phyloP scores from a whole-genome alignment of 2,797 vertebrate genomes.

The Rhinichthys osculus region DNA sequence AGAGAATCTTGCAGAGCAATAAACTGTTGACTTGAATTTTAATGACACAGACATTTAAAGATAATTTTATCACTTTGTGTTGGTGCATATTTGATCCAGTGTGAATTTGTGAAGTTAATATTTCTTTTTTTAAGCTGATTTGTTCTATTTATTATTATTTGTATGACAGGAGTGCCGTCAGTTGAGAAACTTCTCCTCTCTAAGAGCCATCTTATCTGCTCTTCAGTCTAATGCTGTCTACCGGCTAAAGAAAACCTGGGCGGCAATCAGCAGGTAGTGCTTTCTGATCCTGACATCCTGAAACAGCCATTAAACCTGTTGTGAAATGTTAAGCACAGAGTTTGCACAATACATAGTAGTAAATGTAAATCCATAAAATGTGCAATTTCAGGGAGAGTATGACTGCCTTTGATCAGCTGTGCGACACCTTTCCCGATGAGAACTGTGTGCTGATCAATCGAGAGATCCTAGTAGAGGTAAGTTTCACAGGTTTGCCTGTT shows the following conservation, averaged over 20 bases:
- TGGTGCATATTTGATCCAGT: not conserved
- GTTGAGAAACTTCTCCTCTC: constrained; percentile 88
- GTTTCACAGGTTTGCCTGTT: not conserved
- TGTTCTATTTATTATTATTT: not conserved
- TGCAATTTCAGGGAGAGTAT: constrained; percentile 79
- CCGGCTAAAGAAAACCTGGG: constrained; percentile 89
- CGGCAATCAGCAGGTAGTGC: constrained; percentile 76
- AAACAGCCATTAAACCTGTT: not conserved
- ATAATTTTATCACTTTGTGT: not conserved
- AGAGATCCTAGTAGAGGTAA: constrained; percentile 83
- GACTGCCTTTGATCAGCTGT: constrained; percentile 82
- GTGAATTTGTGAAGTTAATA: not conserved
- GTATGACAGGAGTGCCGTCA: constrained; percentile 80
- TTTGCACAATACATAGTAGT: not conserved
- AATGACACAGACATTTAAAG: not conserved
- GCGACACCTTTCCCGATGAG: constrained; percentile 89
- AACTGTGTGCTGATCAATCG: constrained; percentile 85
- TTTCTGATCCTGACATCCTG: not conserved
- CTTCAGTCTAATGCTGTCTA: constrained; percentile 89
- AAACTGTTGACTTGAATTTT: not conserved
- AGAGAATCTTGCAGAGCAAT: not conserved
- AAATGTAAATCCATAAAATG: not conserved
- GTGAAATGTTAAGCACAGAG: not conserved
- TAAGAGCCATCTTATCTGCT: constrained; percentile 88
- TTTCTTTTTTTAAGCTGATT: not conserved